Base-by-base conservation (phyloP, 2,888 invertebrate genomes). In the Kuschelorhynchus macadamiae region DNA sequence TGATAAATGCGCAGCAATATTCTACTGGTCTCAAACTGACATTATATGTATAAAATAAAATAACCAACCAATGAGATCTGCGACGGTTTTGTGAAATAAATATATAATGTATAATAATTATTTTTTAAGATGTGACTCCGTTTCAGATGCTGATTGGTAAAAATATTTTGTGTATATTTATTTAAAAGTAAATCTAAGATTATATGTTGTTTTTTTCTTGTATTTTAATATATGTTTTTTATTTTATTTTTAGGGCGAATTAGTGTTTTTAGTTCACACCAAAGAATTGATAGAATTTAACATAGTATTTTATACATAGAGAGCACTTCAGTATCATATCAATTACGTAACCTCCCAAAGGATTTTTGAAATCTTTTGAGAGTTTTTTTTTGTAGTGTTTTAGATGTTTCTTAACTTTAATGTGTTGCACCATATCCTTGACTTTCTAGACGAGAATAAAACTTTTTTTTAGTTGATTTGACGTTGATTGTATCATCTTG, bases 261-360 rank as follows among this genome's bases (percentile, higher is more conserved):
- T 41, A 33, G n/a, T 16, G 16, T 49, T 77, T 74, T 73, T 83
- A 83, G 81, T 81, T 76, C 71, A 83, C 83, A 83, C 83, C 83
- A 83, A 83, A 83, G 83, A 83, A 81, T 80, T 77, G 78, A 79
- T 77, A 78, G 75, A 75, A 75, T 76, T 78, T 80, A 77, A 47
- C 11, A 16, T 56, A 75, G 74, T 79, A 79, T 76, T 72, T n/a
- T n/a, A n/a, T 76, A 74, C 72, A 60, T 46, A 65, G 47, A 47
- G 75, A 75, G 79, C 80, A 78, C 79, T 75, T 52, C 44, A 42
- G 73, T 76, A 77, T 77, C 79, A 78, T 80, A 79, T 79, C 79
- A 77, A 53, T 32, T 55, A 71, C 67, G 64, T 74, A 74, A 75
- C 72, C 67, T 71, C n/a, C 70, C 73, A 66, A 74, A 64, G 60